Percentiles rank a stretch among this genome's conserved stretches.
These are phyloP conservation scores for Eristalinus sepulchralis DNA, from an alignment of 2,888 invertebrate genomes.

Conservation along the genomic window DNA sequence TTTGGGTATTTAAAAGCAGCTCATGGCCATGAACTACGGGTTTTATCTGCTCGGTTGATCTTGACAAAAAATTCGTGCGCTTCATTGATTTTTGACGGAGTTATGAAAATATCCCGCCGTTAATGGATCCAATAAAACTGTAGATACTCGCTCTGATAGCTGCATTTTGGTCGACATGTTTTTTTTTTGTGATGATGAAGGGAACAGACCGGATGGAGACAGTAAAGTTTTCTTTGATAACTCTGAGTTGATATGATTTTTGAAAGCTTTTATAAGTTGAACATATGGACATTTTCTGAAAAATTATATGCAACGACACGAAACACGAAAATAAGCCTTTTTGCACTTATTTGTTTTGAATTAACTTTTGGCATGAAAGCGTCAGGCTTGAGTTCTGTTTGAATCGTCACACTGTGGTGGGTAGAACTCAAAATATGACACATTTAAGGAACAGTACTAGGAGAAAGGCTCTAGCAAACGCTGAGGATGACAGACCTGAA, in stretches of 20 bases:
- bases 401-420: no score
- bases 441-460: no score
- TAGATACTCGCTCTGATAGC: neutral
- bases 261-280: neutral
- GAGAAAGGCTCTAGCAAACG: no score
- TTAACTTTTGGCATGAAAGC: no score
- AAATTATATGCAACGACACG: no score
- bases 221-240: neutral
- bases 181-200: neutral
- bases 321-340: no score
- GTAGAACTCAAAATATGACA: no score
- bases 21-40: conserved; percentile 59
- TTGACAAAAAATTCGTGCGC: conserved; percentile 46
- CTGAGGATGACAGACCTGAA: no score
- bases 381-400: no score
- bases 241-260: neutral
- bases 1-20: conserved; percentile 16
- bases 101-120: conserved; percentile 52
- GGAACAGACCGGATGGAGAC: neutral
- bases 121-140: conserved; percentile 28
- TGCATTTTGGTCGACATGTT: neutral
- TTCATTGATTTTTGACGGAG: conserved; percentile 67
- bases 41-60: conserved; percentile 42
- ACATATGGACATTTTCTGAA: no score
- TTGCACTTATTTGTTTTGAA: no score